Base-by-base conservation (phyloP, 2,888 invertebrate species). In the Dicyrtoma fusca region DNA sequence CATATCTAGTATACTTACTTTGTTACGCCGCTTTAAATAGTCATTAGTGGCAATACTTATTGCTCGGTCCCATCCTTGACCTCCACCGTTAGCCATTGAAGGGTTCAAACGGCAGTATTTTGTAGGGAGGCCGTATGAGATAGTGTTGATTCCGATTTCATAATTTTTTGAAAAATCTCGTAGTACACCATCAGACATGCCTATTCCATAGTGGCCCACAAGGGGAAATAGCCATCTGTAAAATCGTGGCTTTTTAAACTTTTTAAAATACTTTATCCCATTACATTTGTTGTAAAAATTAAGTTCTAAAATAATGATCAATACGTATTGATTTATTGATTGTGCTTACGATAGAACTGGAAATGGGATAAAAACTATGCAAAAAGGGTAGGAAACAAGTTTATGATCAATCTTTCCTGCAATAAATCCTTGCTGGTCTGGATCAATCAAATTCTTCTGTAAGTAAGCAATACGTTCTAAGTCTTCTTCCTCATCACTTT, bases 151-250 rank as follows among this genome's bases (percentile, higher is more conserved):
- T 8, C 47, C 63, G 23, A 63, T 63, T 3, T 63, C 23, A n/a
- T 63, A 63, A 47, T 63, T 63, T 47, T 42, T 45, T 21, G 63
- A 63, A 45, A 63, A 63, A 23, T 63, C 47, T 21, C 47, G 4
- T 11, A 63, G 5, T 19, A 42, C 23, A 13, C 63, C 63, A n/a
- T 63, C 63, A 4, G 63, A 63, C 63, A 63, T 63, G 21, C 63
- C 63, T 13, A 63, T 63, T 11, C 63, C 63, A 23, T 47, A 63
- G 23, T 63, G 45, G 14, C 63, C 63, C n/a, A 63, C 6, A 17
- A 45, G 17, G 10, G 63, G 63, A 47, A 63, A 21, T 63, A 63
- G n/a, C 63, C 63, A 63, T 14, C 63, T 63, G 14, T 21, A 53
- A 34, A n/a, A n/a, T n/a, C n/a, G n/a, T n/a, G n/a, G n/a, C 34